Evolutionary conservation across 2,797 vertebrate species (phyloP).

Genomic region (Rhinoraja longicauda): DNA sequence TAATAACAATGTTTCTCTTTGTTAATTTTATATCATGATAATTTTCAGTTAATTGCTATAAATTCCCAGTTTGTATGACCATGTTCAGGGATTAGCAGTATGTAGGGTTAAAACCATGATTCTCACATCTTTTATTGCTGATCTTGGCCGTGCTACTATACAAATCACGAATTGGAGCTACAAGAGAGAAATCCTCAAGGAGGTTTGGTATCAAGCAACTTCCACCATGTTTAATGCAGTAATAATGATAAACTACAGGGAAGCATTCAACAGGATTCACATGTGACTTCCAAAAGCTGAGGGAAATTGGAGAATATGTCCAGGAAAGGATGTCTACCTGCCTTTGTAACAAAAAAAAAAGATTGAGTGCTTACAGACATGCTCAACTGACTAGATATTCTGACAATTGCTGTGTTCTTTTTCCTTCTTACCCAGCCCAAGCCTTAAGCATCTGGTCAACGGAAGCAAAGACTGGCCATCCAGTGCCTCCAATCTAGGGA

Average conservation of each 20-base stretch:
- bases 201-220: neutral
- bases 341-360: neutral
- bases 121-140: too few species aligned
- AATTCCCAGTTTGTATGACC: neutral
- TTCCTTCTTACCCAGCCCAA: constrained; percentile 46
- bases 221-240: neutral
- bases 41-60: neutral
- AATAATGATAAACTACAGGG: neutral
- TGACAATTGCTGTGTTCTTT: neutral
- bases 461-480: constrained; percentile 85
- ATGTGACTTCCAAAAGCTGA: neutral
- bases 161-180: neutral
- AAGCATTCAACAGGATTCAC: too few species aligned
- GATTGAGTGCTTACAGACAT: neutral
- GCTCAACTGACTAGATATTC: neutral
- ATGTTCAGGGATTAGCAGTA: neutral
- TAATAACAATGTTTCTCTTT: neutral
- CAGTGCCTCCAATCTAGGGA: constrained; percentile 85
- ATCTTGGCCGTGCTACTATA: neutral
- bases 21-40: neutral
- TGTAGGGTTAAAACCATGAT: too few species aligned
- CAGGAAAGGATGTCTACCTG: neutral
- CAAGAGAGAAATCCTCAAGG: neutral
- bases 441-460: constrained; percentile 75
- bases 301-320: too few species aligned